Base-by-base conservation (phyloP, 2,113 vertebrate species). In the Ictalurus punctatus region DNA sequence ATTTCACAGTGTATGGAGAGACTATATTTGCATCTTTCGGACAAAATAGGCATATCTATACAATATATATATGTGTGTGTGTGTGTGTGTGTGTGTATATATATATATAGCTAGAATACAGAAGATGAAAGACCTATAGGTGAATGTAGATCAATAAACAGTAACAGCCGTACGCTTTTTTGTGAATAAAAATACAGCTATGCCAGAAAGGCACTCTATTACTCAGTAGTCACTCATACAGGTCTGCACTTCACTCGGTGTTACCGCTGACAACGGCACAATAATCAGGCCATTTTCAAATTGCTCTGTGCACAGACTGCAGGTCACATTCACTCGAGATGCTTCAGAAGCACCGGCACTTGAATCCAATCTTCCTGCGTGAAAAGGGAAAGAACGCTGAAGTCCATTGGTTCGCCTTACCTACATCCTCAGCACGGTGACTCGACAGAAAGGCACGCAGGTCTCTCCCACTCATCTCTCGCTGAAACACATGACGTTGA, bases 401-500 rank as follows among this genome's bases (percentile, higher is more conserved):
- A 54, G 74, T 52, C 34, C 48, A 44, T 14, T 23, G 59, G 83
- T 40, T 69, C 67, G 74, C 90, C 93, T 89, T 96, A 98, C 97
- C 96, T 91, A 82, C 89, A 89, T 91, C 94, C 89, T 92, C 91
- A 52, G 87, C 92, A 91, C 92, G 94, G 80, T 71, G 89, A 88
- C 78, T 90, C 84, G 93, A 93, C 90, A 91, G 83, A 79, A 95
- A 93, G 0, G 71, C 83, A 85, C 84, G 92, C 65, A 79, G 81
- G 83, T 94, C 91, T 90, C 30, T 93, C 90, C 92, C 93, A 94
- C 89, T 94, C 96, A 96, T 96, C 84, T 44, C 79, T 91, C 27
- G 19, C 71, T 58, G 59, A 87, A 82, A 91, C 30, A 74, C 61
- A 65, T 21, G 79, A 73, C 25, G 21, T 21, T 19, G 65, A 17